Evolutionary conservation across 2,113 vertebrate species (phyloP), one percentile per base, ranked within the genome.

Genomic region (Callospermophilus lateralis): DNA sequence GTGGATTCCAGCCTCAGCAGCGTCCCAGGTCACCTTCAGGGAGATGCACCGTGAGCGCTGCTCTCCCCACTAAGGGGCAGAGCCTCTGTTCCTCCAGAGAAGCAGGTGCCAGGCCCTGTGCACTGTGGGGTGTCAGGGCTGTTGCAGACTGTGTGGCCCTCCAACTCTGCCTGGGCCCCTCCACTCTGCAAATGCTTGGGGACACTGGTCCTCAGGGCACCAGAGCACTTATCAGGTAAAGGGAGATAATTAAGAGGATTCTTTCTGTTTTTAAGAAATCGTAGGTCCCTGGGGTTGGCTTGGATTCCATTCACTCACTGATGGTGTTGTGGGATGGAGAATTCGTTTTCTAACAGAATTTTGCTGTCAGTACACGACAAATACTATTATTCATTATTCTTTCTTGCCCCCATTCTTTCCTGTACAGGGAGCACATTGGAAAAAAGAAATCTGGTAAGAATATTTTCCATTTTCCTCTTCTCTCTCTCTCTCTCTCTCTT

Each of bases 361-460:
- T 22, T 88, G 4, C 0, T 10, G 67, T 37, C 51, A 30, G 3
- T 55, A 13, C 37, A 13, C 8, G 45, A 12, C 30, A 76, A 55
- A 32, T 42, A 8, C 84, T 96, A 68, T 45, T 45, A 96, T 74
- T 90, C n/a, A 8, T 42, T 37, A 1, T 24, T 98, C 85, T 96
- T 67, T 73, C 55, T 85, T 68, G 93, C 28, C 96, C 88, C 26
- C 98, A 34, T 97, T 98, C 51, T 98, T 88, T 97, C 84, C 97
- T 97, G 83, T 98, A 93, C 98, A 99, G 99, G 98, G 99, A 99
- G 87, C 99, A 99, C 79, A 98, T 99, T 85, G 99, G 99, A 93
- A 99, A 99, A 98, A 99, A 99, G 99, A 99, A 99, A 98, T 98
- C 99, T 92, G 99, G 99, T 99, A 99, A 99, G 99, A 70, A 94